Percentiles rank a stretch among this genome's conserved stretches.
phyloP scores from a whole-genome alignment of 2,797 vertebrate genomes.

The Acipenser oxyrinchus region DNA sequence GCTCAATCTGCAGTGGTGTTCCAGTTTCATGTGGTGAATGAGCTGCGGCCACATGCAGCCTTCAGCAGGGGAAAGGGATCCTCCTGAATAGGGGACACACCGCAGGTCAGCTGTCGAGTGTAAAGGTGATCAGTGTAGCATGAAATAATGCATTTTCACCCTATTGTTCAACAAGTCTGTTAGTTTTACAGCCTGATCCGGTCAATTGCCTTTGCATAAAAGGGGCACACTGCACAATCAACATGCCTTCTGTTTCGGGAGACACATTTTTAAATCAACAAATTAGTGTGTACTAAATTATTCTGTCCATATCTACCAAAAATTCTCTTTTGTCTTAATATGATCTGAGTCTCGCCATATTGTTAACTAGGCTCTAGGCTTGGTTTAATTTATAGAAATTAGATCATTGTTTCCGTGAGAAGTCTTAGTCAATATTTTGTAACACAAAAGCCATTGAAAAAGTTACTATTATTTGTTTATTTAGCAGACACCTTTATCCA shows the following conservation, averaged over 20 bases:
- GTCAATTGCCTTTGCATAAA: conserved; percentile 56
- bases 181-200: conserved; percentile 67
- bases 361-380: no score
- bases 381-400: no score
- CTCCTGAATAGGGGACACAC: conserved; percentile 64
- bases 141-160: conserved; percentile 70
- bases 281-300: conserved; percentile 30
- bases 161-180: conserved; percentile 70
- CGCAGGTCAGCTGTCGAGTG: conserved; percentile 65
- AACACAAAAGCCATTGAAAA: no score
- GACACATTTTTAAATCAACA: conserved; percentile 26
- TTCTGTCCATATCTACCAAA: background rate
- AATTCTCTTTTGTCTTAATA: no score
- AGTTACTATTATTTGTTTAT: no score
- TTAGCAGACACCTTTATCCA: no score
- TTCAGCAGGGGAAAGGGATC: conserved; percentile 36
- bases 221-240: conserved; percentile 50
- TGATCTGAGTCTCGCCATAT: no score
- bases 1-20: no score
- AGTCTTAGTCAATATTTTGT: no score
- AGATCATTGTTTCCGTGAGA: no score
- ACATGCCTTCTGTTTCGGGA: conserved; percentile 64
- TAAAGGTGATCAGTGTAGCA: conserved; percentile 66
- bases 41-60: no score
- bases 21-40: no score